Evolutionary conservation across 2,797 vertebrate species (phyloP).

Genomic region (Sebastes trivittatus): DNA sequence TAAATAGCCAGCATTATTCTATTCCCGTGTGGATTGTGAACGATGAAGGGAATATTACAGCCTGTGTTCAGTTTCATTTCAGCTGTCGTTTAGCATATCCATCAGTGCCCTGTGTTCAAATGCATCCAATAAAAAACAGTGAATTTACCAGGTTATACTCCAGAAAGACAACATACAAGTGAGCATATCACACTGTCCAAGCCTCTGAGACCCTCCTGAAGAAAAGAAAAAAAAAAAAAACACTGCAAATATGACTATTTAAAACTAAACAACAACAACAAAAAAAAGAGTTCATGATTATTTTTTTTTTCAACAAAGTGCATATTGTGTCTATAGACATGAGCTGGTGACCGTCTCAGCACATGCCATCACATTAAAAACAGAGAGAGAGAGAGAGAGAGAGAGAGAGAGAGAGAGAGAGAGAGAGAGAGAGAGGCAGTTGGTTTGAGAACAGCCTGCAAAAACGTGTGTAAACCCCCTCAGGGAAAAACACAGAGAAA

Average conservation of each 20-base stretch:
- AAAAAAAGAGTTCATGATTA: conserved; percentile 29
- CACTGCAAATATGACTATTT: conserved; percentile 55
- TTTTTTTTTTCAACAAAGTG: conserved; percentile 57
- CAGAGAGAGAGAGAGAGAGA: not conserved
- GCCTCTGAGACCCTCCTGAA: conserved; percentile 27
- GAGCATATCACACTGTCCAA: conserved; percentile 45
- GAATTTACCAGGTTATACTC: conserved; percentile 41
- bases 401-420: conserved; percentile 11
- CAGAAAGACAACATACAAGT: conserved; percentile 46
- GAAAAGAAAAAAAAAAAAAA: conserved; percentile 14
- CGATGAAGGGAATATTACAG: conserved; percentile 33
- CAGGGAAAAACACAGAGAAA: conserved; percentile 37
- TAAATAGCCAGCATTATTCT: conserved; percentile 54
- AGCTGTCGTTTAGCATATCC: conserved; percentile 8
- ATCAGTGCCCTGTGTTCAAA: conserved; percentile 40
- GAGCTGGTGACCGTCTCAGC: conserved; percentile 39
- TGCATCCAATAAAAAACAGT: conserved; percentile 44
- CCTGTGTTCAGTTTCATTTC: conserved; percentile 3
- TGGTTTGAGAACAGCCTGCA: conserved; percentile 45
- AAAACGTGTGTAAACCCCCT: conserved; percentile 36
- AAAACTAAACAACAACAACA: conserved; percentile 40
- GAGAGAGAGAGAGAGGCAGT: conserved; percentile 31
- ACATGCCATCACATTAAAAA: conserved; percentile 44
- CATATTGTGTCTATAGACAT: conserved; percentile 56
- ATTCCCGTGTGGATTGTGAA: conserved; percentile 42